Evolutionary conservation across 2,113 vertebrate species (phyloP).

Genomic region (Prionailurus viverrinus): DNA sequence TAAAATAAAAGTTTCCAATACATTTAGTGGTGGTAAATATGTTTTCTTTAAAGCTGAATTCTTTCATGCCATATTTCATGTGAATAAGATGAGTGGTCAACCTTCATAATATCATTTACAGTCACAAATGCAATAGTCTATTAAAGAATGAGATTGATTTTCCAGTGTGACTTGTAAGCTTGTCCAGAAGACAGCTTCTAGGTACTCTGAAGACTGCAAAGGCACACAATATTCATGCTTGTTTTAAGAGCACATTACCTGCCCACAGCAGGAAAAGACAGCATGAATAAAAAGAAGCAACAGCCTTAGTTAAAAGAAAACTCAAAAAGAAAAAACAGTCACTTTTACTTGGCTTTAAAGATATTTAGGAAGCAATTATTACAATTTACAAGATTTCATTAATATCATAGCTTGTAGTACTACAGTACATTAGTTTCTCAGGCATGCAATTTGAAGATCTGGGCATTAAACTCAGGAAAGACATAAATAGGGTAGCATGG

Average conservation of each 20-base stretch:
- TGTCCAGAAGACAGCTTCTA: background rate
- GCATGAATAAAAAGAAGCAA: background rate
- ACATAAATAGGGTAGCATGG: background rate
- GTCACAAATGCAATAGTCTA: slow-evolving; percentile 7
- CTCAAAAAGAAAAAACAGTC: background rate
- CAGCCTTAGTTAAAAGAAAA: background rate
- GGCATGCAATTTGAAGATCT: background rate
- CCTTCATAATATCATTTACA: background rate
- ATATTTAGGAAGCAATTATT: background rate
- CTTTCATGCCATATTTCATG: background rate
- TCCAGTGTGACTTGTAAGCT: background rate
- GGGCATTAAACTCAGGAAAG: background rate
- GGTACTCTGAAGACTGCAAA: background rate
- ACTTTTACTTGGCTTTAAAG: background rate
- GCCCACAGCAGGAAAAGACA: background rate
- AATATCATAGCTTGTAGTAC: background rate
- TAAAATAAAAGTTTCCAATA: background rate
- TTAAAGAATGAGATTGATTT: background rate
- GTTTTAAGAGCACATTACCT: background rate
- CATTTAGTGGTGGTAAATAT: background rate
- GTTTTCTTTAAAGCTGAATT: background rate
- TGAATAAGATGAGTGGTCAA: background rate
- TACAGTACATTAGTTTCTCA: background rate
- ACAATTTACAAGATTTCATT: background rate
- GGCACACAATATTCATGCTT: background rate